Conservation (phyloP, 2,113 vertebrate genomes). For the Aegypius monachus region DNA sequence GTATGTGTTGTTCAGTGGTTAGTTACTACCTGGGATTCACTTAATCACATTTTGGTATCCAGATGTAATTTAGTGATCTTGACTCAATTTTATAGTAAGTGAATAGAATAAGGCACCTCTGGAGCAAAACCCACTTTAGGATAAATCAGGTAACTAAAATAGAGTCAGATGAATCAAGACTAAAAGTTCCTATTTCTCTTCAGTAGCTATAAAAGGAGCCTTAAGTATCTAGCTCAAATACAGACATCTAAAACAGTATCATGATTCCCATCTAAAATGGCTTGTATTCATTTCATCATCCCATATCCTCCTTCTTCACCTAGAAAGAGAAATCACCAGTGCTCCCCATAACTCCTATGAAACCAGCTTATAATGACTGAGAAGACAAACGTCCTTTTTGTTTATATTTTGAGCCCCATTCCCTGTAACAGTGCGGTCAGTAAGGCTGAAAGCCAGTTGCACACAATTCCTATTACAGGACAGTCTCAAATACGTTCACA, state of each 20-base stretch:
- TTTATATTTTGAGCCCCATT: neutral
- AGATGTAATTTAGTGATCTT: neutral
- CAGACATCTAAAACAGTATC: neutral
- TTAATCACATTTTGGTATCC: neutral
- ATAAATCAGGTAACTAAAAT: neutral
- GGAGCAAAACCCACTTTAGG: neutral
- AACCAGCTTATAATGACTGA: neutral
- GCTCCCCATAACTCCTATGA: neutral
- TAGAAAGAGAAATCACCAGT: neutral
- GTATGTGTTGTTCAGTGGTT: neutral
- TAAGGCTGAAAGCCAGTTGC: neutral
- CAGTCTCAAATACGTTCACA: neutral
- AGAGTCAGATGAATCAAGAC: neutral
- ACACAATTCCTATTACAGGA: neutral
- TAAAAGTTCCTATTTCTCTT: neutral
- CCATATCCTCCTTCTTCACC: neutral
- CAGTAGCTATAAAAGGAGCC: neutral
- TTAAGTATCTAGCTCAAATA: neutral
- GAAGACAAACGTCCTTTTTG: neutral
- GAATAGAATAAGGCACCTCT: neutral
- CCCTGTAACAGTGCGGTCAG: neutral
- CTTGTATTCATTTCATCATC: neutral
- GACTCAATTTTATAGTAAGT: neutral
- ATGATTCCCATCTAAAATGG: neutral
- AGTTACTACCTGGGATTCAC: neutral